Evolutionary conservation across 2,113 vertebrate genomes (phyloP).

Genomic region (Alligator mississippiensis): DNA sequence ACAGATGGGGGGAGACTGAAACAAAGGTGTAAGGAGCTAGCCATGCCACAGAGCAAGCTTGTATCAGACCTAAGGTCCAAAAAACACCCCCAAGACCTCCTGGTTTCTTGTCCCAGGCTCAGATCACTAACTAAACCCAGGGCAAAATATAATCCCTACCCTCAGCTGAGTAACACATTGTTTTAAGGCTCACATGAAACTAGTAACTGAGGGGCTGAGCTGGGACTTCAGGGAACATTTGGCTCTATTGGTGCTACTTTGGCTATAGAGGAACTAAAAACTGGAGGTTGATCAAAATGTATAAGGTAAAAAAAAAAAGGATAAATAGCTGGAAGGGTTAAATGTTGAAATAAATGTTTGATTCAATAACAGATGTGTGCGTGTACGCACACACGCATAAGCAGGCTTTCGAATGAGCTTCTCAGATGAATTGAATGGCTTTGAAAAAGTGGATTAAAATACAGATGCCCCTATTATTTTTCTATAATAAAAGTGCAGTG

Average conservation of each 20-base stretch:
- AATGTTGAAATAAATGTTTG: conserved; percentile 32
- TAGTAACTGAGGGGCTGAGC: too few species aligned
- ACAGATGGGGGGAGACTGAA: conserved; percentile 14
- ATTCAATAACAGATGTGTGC: neutral
- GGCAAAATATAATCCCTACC: neutral
- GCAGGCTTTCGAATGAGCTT: conserved; percentile 19
- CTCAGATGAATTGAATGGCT: conserved; percentile 39
- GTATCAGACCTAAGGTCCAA: neutral
- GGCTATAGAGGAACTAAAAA: neutral
- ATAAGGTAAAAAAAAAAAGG: neutral
- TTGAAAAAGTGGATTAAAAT: conserved; percentile 67
- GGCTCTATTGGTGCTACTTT: neutral
- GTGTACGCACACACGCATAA: conserved; percentile 19
- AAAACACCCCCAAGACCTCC: neutral
- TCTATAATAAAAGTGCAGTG: conserved; percentile 61
- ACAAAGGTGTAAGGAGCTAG: conserved; percentile 22
- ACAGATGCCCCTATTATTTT: conserved; percentile 71
- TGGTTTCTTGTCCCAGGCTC: neutral
- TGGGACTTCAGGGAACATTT: neutral
- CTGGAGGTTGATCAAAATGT: neutral
- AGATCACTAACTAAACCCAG: rapidly evolving
- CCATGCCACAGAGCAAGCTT: neutral
- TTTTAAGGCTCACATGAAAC: neutral
- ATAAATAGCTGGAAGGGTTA: conserved; percentile 2
- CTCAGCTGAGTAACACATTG: neutral